Evolutionary conservation across 1,140 invertebrate species (phyloP), one percentile per base, ranked within the genome.

Genomic region (Asbolus verrucosus): DNA sequence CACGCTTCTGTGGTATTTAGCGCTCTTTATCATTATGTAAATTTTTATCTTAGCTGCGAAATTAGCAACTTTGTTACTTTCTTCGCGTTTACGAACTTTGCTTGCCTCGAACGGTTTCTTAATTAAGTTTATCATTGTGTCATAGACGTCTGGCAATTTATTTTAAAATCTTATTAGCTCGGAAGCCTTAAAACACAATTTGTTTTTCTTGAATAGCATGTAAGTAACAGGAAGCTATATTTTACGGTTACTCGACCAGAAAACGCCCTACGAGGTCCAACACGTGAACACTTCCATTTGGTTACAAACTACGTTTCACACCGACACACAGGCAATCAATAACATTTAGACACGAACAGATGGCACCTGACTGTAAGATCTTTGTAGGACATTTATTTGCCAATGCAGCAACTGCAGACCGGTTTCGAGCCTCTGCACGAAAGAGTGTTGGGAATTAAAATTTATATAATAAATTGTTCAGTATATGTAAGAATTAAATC

Each of bases 81-180:
- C 61, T 59, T 59, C 21, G 18, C 62, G 46, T 30, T 33, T 21
- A 9, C 66, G n/a, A 50, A 65, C 69, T 43, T 41, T 33, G 27
- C 11, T 14, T 13, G 15, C 46, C 69, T 33, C 38, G 60, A 69
- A 70, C 69, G 6, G 63, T 38, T 27, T 67, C 43, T 67, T 71
- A 71, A 71, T 71, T 67, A 54, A 71, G 46, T 71, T 71, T 71
- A 71, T 71, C 69, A 71, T 67, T 71, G 69, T 66, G 65, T 30
- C 33, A 67, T 61, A 59, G 65, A 71, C 59, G 61, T 16, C 19
- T 54, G 27, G 63, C 41, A 67, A 67, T 71, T 71, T 67, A 67
- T 67, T 67, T 67, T 36, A 33, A 54, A 71, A 65, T 27, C 24
- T 59, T 67, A 65, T 70, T 70, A 68, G 36, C 50, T 21, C 4